These are phyloP conservation scores for Danio jaintianensis DNA, from an alignment of 2,797 vertebrate genomes.

Conservation along the genomic window DNA sequence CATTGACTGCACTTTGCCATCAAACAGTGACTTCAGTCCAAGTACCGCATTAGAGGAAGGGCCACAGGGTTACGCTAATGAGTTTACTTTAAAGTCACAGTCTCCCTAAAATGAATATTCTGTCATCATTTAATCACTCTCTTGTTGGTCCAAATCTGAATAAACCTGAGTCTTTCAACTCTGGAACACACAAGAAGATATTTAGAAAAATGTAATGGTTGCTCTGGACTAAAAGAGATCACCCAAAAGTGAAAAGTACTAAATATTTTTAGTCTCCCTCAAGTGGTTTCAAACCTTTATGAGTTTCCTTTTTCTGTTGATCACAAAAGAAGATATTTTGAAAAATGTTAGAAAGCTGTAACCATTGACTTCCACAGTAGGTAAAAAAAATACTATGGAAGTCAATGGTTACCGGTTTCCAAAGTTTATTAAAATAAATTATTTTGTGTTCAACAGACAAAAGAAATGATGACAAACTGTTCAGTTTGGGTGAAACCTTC, in stretches of 20 bases:
- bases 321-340: no score
- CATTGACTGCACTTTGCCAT: conserved; percentile 51
- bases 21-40: conserved; percentile 46
- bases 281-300: no score
- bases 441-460: no score
- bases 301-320: no score
- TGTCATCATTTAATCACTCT: background rate
- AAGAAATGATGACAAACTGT: no score
- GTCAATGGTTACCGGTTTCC: no score
- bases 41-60: conserved; percentile 33
- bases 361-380: no score
- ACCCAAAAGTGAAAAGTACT: no score
- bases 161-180: background rate
- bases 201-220: background rate
- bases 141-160: background rate
- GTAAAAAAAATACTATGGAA: no score
- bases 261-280: no score
- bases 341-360: no score
- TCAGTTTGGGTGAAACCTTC: background rate
- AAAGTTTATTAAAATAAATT: no score
- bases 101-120: background rate
- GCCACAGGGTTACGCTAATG: background rate
- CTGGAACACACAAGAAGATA: background rate
- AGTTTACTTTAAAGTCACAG: background rate
- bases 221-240: background rate